Base-by-base conservation (phyloP, 2,113 vertebrate genomes). In the Podarcis muralis region DNA sequence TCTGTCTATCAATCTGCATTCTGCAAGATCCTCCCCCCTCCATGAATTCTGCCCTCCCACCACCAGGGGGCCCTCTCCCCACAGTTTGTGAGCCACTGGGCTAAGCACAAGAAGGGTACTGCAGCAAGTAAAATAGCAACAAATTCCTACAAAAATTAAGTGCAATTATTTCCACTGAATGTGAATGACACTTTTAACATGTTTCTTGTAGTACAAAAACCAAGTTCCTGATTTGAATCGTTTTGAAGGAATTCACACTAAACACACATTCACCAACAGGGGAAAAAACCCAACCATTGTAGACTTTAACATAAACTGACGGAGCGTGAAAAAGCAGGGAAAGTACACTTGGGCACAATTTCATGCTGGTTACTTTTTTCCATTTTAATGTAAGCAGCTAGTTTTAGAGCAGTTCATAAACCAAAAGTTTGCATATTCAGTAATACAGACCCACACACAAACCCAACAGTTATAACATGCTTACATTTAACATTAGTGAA, bases 311-410 rank as follows among this genome's bases (percentile, higher is more conserved):
- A 88, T 76, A 3, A 82, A 87, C 72, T 80, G 90, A 95, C 85
- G 89, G 81, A 93, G 95, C 90, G 94, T 93, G 90, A 89, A 96
- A 2, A 96, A 93, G 96, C 91, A 96, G 93, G 95, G 93, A 97
- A 96, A 91, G 95, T 92, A 97, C 93, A 97, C 94, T 95, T 95
- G 78, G 91, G 93, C 97, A 95, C 89, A 96, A 93, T 93, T 95
- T 95, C 96, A 97, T 97, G 96, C 96, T 97, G 97, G 97, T 97
- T 96, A 96, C 87, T 85, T 90, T 93, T 93, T 74, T 87, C 48
- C 48, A 53, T 87, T 91, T 95, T 93, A 92, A 94, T 81, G 72
- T 94, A 96, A 95, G 91, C 89, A 90, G 90, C 90, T 95, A 95
- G 80, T 92, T 92, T 96, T 93, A 92, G 90, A 93, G 92, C 89